These are phyloP conservation scores for Platalea minor DNA, from an alignment of 2,797 vertebrate genomes.

Conservation along the genomic window DNA sequence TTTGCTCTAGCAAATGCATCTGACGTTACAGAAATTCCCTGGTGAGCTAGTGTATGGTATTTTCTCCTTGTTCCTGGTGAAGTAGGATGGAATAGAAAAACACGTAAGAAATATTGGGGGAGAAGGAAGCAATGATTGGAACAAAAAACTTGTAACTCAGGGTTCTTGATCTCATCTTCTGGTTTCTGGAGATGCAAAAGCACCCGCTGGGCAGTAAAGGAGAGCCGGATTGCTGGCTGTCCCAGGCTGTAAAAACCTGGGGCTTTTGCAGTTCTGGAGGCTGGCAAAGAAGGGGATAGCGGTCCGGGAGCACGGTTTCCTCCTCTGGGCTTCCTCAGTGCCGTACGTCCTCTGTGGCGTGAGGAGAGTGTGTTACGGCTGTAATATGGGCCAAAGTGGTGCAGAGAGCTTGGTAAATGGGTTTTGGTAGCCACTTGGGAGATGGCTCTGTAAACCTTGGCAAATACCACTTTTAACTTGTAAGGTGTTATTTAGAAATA, in stretches of 20 bases:
- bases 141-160: not conserved
- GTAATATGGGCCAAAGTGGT: too few relatives aligned
- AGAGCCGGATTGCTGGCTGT: not conserved
- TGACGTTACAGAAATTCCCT: not conserved
- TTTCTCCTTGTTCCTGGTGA: not conserved
- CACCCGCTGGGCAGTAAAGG: not conserved
- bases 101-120: not conserved
- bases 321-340: too few relatives aligned
- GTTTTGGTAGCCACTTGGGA: not conserved
- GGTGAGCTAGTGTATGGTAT: not conserved
- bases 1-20: not conserved
- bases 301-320: too few relatives aligned
- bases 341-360: not conserved
- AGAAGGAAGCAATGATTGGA: not conserved
- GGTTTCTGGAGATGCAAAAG: not conserved
- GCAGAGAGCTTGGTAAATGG: not conserved
- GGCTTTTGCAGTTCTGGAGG: not conserved
- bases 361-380: fast-evolving
- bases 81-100: not conserved
- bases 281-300: not conserved
- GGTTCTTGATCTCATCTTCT: not conserved
- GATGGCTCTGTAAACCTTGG: not conserved
- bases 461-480: not conserved
- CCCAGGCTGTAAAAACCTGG: not conserved
- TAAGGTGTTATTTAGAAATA: not conserved